Conservation (phyloP, 2,797 vertebrate genomes). For the Lindbergichthys nudifrons region DNA sequence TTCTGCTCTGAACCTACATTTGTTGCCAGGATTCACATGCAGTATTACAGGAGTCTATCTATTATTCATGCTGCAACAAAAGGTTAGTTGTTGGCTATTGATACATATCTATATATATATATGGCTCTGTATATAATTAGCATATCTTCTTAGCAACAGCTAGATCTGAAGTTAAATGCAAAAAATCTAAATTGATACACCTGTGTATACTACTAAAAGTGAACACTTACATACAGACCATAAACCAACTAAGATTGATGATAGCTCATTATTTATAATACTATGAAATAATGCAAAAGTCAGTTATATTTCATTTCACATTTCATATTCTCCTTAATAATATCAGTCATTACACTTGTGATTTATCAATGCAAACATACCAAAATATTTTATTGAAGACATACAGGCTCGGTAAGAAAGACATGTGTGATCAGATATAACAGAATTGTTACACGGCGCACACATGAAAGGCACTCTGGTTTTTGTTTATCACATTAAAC, state of each 20-base stretch:
- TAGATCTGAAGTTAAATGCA: constrained; percentile 15
- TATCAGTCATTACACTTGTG: constrained; percentile 47
- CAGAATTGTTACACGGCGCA: constrained; percentile 41
- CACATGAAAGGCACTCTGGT: constrained; percentile 33
- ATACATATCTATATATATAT: constrained; percentile 36
- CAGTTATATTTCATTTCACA: constrained; percentile 22
- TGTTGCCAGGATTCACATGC: constrained; percentile 2
- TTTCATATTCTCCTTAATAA: constrained; percentile 16
- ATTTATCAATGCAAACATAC: constrained; percentile 61
- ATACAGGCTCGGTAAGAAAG: constrained; percentile 74
- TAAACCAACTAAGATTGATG: constrained; percentile 10
- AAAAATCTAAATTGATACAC: constrained; percentile 10
- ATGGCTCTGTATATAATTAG: constrained; percentile 8
- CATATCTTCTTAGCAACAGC: not conserved
- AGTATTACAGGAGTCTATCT: not conserved
- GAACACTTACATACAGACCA: not conserved
- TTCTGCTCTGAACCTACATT: not conserved
- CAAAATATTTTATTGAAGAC: constrained; percentile 73
- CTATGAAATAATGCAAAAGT: constrained; percentile 20
- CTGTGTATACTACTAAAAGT: not conserved
- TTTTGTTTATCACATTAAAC: constrained; percentile 52
- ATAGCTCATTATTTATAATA: not conserved
- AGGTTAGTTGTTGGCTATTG: not conserved
- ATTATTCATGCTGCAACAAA: constrained; percentile 16
- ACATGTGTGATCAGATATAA: constrained; percentile 57